Conservation (phyloP, 2,888 invertebrate genomes). For the Apoda limacodes region DNA sequence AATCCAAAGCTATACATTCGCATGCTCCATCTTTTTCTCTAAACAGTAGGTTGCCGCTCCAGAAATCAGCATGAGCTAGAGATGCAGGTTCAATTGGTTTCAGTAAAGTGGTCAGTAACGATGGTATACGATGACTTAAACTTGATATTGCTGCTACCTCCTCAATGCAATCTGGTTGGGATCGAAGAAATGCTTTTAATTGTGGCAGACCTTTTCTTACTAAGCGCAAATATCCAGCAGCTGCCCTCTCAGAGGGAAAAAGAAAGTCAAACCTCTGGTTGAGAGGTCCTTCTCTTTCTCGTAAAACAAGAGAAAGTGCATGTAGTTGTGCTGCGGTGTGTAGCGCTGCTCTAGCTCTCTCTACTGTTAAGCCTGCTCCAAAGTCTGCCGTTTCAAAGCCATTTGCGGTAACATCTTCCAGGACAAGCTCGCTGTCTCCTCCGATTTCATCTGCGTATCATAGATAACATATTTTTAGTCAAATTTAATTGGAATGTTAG, state of each 20-base stretch:
- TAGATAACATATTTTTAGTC: no score
- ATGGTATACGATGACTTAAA: slow-evolving; percentile 76
- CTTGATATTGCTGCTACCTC: slow-evolving; percentile 74
- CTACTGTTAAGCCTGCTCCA: slow-evolving; percentile 73
- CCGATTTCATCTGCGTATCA: slow-evolving; percentile 62
- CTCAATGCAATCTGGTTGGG: slow-evolving; percentile 72
- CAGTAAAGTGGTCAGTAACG: slow-evolving; percentile 76
- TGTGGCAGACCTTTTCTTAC: slow-evolving; percentile 83
- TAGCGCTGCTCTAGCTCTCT: slow-evolving; percentile 77
- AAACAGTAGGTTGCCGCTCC: slow-evolving; percentile 85
- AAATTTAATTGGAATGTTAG: no score
- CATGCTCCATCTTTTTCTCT: slow-evolving; percentile 59
- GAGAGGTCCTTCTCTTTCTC: slow-evolving; percentile 57
- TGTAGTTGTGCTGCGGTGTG: slow-evolving; percentile 79
- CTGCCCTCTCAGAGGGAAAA: slow-evolving; percentile 82
- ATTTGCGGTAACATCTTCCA: slow-evolving; percentile 77
- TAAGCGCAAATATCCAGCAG: slow-evolving; percentile 83
- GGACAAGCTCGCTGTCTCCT: slow-evolving; percentile 73
- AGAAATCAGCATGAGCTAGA: slow-evolving; percentile 86
- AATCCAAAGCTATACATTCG: slow-evolving; percentile 80
- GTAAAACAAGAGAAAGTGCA: slow-evolving; percentile 74
- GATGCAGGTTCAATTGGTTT: slow-evolving; percentile 81
- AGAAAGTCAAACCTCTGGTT: slow-evolving; percentile 71
- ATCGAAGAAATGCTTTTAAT: slow-evolving; percentile 77
- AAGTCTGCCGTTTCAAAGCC: slow-evolving; percentile 77